Percentiles rank a stretch among this genome's conserved stretches.
Evolutionary conservation across 2,888 invertebrate genomes (phyloP).

Genomic region (Limenitis arthemis): DNA sequence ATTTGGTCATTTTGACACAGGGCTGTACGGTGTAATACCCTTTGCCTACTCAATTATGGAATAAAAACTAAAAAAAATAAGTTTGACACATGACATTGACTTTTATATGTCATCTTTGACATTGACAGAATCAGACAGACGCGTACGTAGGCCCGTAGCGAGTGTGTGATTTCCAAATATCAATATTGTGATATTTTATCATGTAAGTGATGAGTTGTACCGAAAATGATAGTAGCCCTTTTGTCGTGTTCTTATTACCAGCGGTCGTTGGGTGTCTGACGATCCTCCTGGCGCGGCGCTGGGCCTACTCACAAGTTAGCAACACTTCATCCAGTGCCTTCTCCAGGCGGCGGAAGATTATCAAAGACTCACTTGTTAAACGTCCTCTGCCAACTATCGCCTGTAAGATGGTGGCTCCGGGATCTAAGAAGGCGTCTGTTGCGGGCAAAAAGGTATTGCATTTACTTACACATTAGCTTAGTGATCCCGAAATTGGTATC

Average conservation of each 20-base stretch:
- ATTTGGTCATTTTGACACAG: too few relatives aligned
- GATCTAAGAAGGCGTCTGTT: constrained; percentile 52
- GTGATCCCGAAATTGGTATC: background rate
- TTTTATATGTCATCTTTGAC: constrained; percentile 4
- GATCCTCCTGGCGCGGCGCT: constrained; percentile 64
- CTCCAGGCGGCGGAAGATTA: constrained; percentile 65
- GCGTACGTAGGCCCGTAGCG: constrained; percentile 12
- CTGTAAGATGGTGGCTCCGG: constrained; percentile 60
- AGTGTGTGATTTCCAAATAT: constrained; percentile 36
- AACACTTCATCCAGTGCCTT: constrained; percentile 61
- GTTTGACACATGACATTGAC: constrained; percentile 1
- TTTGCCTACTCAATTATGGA: too few relatives aligned
- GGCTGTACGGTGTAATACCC: too few relatives aligned
- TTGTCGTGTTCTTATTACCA: constrained; percentile 70
- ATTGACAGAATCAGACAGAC: constrained; percentile 3
- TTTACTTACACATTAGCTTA: background rate
- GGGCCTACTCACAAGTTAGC: constrained; percentile 62
- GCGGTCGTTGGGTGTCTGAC: constrained; percentile 68
- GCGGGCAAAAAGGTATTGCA: constrained; percentile 49
- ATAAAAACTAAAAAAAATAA: too few relatives aligned
- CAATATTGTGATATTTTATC: constrained; percentile 60
- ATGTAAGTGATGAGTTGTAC: constrained; percentile 73
- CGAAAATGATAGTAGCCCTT: constrained; percentile 70
- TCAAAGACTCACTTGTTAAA: constrained; percentile 63
- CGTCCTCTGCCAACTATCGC: constrained; percentile 57